These are phyloP conservation scores for Ictalurus punctatus DNA, from an alignment of 2,113 vertebrate genomes.

Conservation along the genomic window DNA sequence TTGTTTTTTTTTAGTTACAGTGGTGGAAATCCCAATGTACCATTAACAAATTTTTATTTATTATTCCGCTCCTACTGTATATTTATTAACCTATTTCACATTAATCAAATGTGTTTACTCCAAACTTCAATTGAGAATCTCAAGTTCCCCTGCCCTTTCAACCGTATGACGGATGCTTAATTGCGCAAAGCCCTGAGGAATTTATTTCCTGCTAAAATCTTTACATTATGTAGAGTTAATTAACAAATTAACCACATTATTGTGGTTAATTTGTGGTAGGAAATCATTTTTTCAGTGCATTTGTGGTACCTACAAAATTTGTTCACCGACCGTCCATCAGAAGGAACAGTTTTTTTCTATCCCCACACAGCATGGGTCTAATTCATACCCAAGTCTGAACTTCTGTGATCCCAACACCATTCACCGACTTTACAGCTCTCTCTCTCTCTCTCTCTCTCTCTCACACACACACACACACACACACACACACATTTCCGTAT, in stretches of 20 bases:
- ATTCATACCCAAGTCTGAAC: background rate
- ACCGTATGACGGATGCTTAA: background rate
- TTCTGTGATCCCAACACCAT: background rate
- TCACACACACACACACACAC: slow-evolving; percentile 9
- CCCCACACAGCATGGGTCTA: background rate
- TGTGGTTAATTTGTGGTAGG: background rate
- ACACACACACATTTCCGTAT: slow-evolving; percentile 9
- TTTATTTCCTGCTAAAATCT: background rate
- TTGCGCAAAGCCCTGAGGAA: background rate
- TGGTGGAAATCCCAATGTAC: background rate
- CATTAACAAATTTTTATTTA: background rate
- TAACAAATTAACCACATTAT: too few species aligned
- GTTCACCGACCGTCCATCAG: background rate
- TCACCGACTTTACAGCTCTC: slow-evolving; percentile 23
- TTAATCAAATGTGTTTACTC: background rate
- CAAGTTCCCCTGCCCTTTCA: background rate
- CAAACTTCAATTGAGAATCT: background rate
- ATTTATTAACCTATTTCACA: background rate
- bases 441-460: too few species aligned
- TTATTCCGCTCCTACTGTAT: background rate
- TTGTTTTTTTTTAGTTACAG: background rate
- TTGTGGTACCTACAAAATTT: background rate
- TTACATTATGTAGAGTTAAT: background rate
- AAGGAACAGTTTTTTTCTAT: background rate
- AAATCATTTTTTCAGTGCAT: background rate